Evolutionary conservation across 1,140 invertebrate species (phyloP), one percentile per base, ranked within the genome.

Genomic region (Camponotus floridanus): DNA sequence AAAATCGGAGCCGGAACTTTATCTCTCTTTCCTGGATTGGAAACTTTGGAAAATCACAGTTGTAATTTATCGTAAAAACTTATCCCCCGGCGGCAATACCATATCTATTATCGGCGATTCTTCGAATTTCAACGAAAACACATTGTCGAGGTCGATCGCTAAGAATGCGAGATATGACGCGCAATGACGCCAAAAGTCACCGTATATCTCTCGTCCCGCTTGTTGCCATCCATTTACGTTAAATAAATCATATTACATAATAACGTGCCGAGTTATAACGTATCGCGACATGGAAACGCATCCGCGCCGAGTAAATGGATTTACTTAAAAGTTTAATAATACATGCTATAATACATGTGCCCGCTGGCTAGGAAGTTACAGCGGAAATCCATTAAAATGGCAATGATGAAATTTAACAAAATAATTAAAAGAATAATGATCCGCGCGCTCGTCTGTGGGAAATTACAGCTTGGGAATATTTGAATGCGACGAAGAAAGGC

Each of bases 41-140:
- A 83, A 83, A 83, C 55, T 83, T 83, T 39, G 33, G 79, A 83
- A 83, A 61, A 83, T 83, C 79, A 61, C 33, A 83, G 79, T 83
- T 83, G 55, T 74, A 83, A 83, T 83, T 83, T 83, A 83, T 83
- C 55, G 79, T 74, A 83, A 74, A 70, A 73, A 83, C 55, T 73
- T 83, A 57, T 48, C 61, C 67, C 67, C n/a, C 21, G 39, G 18
- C 39, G 26, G 18, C 36, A 39, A 51, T 51, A 26, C 68, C 79
- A 55, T 80, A 80, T 73, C 79, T 80, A 80, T 73, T 68, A 55
- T 74, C 55, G 79, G 18, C 55, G 62, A 83, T 74, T 83, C 74
- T 83, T 62, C 68, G 26, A 26, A 68, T 71, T 21, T 1, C 18
- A 68, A 11, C 3, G 26, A 33, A 51, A 81, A 21, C 26, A 70